phyloP scores from a whole-genome alignment of 2,888 invertebrate genomes.

The Caenorhabditis japonica region DNA sequence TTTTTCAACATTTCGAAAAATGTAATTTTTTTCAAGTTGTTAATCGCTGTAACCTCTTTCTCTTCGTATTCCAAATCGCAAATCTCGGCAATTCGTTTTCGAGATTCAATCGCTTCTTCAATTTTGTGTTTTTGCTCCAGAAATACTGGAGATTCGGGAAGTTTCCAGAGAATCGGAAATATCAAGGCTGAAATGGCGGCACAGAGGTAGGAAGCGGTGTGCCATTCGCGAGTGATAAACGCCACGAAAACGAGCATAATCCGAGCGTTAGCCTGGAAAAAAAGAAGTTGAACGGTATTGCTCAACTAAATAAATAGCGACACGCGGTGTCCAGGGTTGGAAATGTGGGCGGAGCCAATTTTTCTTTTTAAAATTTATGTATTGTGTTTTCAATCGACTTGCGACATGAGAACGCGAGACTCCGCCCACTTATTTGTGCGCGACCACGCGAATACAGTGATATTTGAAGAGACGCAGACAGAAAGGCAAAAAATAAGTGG shows the following conservation, averaged over 20 bases:
- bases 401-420: too few relatives aligned
- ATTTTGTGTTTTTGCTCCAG: conserved; percentile 33
- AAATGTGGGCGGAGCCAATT: too few relatives aligned
- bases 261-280: conserved; percentile 45
- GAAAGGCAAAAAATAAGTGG: too few relatives aligned
- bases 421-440: too few relatives aligned
- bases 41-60: conserved; percentile 12
- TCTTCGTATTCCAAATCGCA: conserved; percentile 22
- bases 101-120: conserved; percentile 23
- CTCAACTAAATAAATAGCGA: neutral
- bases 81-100: conserved; percentile 19
- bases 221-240: conserved; percentile 39
- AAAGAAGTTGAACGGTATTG: too few relatives aligned
- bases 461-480: too few relatives aligned
- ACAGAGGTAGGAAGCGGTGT: conserved; percentile 27
- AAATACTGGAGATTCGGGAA: conserved; percentile 50
- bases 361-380: too few relatives aligned
- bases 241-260: conserved; percentile 40
- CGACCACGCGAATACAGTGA: too few relatives aligned
- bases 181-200: conserved; percentile 36
- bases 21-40: conserved; percentile 38
- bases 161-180: conserved; percentile 39
- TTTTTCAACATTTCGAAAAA: conserved; percentile 26
- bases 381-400: too few relatives aligned
- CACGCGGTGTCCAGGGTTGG: too few relatives aligned